Evolutionary conservation across 2,888 invertebrate species (phyloP), one percentile per base, ranked within the genome.

Genomic region (Calephelis perditalis): DNA sequence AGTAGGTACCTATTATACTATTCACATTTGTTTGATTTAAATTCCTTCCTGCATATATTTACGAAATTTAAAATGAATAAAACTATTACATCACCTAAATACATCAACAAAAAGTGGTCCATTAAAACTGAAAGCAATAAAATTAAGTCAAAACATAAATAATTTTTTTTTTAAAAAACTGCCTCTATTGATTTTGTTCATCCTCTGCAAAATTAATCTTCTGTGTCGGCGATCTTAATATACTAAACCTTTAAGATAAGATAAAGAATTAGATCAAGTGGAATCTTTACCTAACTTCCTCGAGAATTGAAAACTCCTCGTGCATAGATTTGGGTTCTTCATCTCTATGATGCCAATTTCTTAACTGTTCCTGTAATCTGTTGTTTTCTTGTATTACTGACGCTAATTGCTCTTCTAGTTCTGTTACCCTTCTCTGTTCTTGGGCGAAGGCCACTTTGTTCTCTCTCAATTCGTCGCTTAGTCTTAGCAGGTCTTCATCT

Each of bases 251-350:
- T 40, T 40, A 4, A 40, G 6, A 40, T 40, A 40, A 7, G 40
- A 40, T 40, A 7, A 40, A 40, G 8, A 6, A 7, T 5, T 4
- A 8, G 0, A 40, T 40, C 8, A 6, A 7, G 46, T 15, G 47
- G 54, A 10, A 37, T 26, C 67, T 80, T 79, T 88, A 96, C 95
- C 96, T 93, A 70, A 96, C 95, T 95, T 96, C 96, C 78, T 96
- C 96, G 70, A 96, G 91, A 68, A 95, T 94, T 60, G 93, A 94
- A 73, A 96, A 93, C 81, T 96, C 96, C 73, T 96, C 96, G 70
- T 96, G 96, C 84, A 95, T 93, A 60, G 94, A 95, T 79, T 95
- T 96, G 78, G 96, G 94, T 74, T 96, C 95, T 69, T 95, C 94
- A 59, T 95, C 95, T 75, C 90, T 82, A 68, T 92, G 92, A 66